Evolutionary conservation across 2,888 invertebrate genomes (phyloP).

Genomic region (Drosophila niveifrons): DNA sequence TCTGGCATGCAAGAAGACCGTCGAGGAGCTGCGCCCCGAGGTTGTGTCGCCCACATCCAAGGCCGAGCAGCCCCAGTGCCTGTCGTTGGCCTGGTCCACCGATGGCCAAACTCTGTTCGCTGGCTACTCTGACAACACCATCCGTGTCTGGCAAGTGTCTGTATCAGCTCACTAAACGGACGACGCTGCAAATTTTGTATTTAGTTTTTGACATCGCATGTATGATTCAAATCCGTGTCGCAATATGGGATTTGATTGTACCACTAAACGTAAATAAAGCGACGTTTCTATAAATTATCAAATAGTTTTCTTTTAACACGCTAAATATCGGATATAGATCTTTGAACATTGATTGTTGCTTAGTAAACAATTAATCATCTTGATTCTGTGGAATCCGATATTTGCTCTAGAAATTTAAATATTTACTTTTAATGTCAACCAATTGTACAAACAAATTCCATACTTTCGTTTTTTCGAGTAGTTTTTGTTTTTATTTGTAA

Average conservation of each 20-base stretch:
- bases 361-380: too few relatives aligned
- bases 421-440: neutral
- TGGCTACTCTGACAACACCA: conserved; percentile 99
- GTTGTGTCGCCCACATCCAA: conserved; percentile 91
- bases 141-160: conserved; percentile 99
- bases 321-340: neutral
- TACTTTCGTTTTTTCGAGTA: conserved; percentile 31
- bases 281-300: conserved; percentile 25
- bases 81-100: conserved; percentile 99
- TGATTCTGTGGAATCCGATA: too few relatives aligned
- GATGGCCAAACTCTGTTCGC: conserved; percentile 99
- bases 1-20: conserved; percentile 99
- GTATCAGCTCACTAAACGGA: conserved; percentile 90
- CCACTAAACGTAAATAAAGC: conserved; percentile 53
- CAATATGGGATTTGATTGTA: conserved; percentile 60
- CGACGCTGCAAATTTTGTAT: conserved; percentile 3
- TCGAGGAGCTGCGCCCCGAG: conserved; percentile 99
- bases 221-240: conserved; percentile 35
- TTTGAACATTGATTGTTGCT: too few relatives aligned
- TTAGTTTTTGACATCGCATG: conserved; percentile 49
- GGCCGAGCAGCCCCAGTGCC: conserved; percentile 97
- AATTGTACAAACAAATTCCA: neutral
- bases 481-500: conserved; percentile 54
- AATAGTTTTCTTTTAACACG: conserved; percentile 4
- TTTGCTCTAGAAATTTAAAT: too few relatives aligned